Evolutionary conservation across 2,888 invertebrate genomes (phyloP).

Genomic region (Cotesia congregata): DNA sequence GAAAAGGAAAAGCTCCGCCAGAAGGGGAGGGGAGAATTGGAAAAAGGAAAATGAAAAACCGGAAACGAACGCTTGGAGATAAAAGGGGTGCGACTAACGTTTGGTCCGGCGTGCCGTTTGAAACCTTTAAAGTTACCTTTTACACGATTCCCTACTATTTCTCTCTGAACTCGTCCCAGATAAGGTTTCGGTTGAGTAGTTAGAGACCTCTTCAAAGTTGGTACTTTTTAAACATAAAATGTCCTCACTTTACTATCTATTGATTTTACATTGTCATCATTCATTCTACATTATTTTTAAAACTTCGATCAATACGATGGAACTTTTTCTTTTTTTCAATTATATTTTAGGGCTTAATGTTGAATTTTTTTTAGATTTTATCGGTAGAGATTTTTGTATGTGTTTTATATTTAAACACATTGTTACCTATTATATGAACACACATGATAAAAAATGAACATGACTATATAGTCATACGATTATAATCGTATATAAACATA

Average conservation of each 20-base stretch:
- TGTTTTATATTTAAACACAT: too few species aligned
- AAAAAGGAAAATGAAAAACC: not conserved
- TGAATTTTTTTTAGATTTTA: too few species aligned
- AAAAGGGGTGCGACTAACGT: conserved; percentile 29
- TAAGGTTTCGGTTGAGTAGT: conserved; percentile 33
- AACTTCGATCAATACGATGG: conserved; percentile 3
- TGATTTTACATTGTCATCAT: conserved; percentile 11
- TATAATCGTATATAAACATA: too few species aligned
- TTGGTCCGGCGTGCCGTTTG: conserved; percentile 27
- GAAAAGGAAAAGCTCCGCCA: not conserved
- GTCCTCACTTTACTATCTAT: conserved; percentile 27
- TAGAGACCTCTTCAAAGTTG: conserved; percentile 12
- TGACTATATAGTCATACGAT: too few species aligned
- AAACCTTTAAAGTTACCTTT: conserved; percentile 29
- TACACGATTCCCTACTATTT: conserved; percentile 31
- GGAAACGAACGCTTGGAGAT: conserved; percentile 15
- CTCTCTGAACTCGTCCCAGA: conserved; percentile 35
- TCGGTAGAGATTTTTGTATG: too few species aligned
- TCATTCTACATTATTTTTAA: not conserved
- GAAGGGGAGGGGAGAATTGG: not conserved
- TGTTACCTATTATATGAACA: too few species aligned
- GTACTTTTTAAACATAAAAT: conserved; percentile 26
- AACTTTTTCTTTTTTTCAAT: too few species aligned
- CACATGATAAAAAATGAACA: too few species aligned
- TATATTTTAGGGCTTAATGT: too few species aligned